These are phyloP conservation scores for Argentina silus DNA, from an alignment of 2,797 vertebrate genomes.

Conservation along the genomic window DNA sequence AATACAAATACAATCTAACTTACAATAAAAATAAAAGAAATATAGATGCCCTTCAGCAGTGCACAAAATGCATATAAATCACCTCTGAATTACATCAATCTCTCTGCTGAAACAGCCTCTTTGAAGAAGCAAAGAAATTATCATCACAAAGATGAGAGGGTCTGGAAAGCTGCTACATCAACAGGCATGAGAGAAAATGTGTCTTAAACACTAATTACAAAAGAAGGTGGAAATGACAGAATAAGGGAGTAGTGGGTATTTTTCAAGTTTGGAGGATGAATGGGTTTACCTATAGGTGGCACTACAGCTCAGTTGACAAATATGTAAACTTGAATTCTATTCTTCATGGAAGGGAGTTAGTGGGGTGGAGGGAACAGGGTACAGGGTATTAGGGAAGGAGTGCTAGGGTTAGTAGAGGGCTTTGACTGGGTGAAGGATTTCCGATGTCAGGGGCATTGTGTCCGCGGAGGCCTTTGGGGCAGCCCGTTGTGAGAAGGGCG, in stretches of 20 bases:
- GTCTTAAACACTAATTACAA: slow-evolving; percentile 22
- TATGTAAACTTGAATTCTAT: slow-evolving; percentile 85
- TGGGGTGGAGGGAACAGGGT: slow-evolving; percentile 19
- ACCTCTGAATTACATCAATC: slow-evolving; percentile 12
- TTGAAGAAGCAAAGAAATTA: slow-evolving; percentile 24
- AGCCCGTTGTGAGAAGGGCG: slow-evolving; percentile 79
- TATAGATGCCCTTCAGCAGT: slow-evolving; percentile 26
- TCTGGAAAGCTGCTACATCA: slow-evolving; percentile 48
- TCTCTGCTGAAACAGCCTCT: slow-evolving; percentile 17
- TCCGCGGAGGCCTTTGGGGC: slow-evolving; percentile 86
- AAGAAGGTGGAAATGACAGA: slow-evolving; percentile 42
- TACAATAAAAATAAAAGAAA: slow-evolving; percentile 8
- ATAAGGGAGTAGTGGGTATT: slow-evolving; percentile 35
- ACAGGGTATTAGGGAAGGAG: slow-evolving; percentile 31
- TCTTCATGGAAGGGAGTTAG: slow-evolving; percentile 76
- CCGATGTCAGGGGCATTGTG: slow-evolving; percentile 75
- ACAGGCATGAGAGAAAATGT: slow-evolving; percentile 27
- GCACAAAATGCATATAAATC: slow-evolving; percentile 52
- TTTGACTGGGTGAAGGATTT: slow-evolving; percentile 36
- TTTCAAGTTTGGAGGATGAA: slow-evolving; percentile 67
- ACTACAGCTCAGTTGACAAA: slow-evolving; percentile 74
- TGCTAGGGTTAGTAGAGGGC: slow-evolving; percentile 48
- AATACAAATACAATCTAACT: slow-evolving; percentile 55
- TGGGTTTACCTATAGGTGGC: slow-evolving; percentile 67
- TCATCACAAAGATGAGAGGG: slow-evolving; percentile 42